Evolutionary conservation across 2,797 vertebrate genomes (phyloP).

Genomic region (Amblyopsis hoosieri): DNA sequence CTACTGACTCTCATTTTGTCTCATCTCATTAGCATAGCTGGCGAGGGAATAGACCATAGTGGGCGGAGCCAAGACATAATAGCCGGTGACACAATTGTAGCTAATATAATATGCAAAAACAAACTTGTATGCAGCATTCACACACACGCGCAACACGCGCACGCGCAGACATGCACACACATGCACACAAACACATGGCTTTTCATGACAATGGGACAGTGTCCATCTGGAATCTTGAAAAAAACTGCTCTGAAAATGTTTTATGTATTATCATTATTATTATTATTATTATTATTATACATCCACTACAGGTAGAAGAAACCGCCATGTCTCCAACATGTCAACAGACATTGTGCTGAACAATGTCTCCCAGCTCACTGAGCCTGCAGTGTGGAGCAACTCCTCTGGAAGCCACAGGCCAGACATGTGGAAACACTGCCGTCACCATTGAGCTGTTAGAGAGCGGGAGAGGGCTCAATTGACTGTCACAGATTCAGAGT

Average conservation of each 20-base stretch:
- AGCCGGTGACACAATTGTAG: slow-evolving; percentile 47
- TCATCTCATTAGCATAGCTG: slow-evolving; percentile 74
- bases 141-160: slow-evolving; percentile 20
- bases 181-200: slow-evolving; percentile 10
- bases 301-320: slow-evolving; percentile 8
- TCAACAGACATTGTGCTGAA: slow-evolving; percentile 39
- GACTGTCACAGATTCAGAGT: slow-evolving; percentile 67
- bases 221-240: no score
- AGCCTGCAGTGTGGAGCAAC: slow-evolving; percentile 51
- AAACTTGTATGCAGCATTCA: slow-evolving; percentile 20
- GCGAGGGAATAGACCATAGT: slow-evolving; percentile 51
- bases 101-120: no score
- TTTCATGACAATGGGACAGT: no score
- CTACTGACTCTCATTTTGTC: slow-evolving; percentile 80
- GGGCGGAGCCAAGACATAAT: slow-evolving; percentile 44
- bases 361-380: slow-evolving; percentile 61
- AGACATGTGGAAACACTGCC: slow-evolving; percentile 75
- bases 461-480: slow-evolving; percentile 65
- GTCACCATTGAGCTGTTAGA: slow-evolving; percentile 66
- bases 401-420: slow-evolving; percentile 56
- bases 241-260: background rate
- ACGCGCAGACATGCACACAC: background rate
- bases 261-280: no score
- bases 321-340: background rate
- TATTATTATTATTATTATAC: background rate